These are phyloP conservation scores for Bombus confusus DNA, from an alignment of 1,140 invertebrate species.

Conservation along the genomic window DNA sequence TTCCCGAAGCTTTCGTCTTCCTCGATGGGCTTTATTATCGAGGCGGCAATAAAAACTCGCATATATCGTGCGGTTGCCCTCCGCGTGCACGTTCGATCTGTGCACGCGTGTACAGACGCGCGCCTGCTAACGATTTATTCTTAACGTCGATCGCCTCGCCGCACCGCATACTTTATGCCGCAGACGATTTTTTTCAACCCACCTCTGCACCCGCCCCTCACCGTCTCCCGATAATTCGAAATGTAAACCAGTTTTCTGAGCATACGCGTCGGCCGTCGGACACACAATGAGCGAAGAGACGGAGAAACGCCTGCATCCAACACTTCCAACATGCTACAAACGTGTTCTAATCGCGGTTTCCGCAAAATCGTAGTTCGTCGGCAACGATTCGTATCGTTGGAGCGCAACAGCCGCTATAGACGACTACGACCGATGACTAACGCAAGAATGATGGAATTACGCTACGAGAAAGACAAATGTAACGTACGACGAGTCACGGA, in stretches of 20 bases:
- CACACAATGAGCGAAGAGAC: conserved; percentile 27
- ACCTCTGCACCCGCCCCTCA: conserved; percentile 49
- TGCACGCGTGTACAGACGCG: not conserved
- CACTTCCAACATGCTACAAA: not conserved
- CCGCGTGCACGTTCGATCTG: conserved; percentile 12
- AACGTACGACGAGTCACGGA: too few relatives aligned
- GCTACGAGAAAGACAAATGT: too few relatives aligned
- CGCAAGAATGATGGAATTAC: too few relatives aligned
- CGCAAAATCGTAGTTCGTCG: too few relatives aligned
- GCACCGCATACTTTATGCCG: conserved; percentile 58
- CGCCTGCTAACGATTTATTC: conserved; percentile 62
- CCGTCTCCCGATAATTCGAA: conserved; percentile 64
- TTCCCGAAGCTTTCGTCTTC: conserved; percentile 56
- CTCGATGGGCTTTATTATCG: conserved; percentile 58
- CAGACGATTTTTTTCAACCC: conserved; percentile 61
- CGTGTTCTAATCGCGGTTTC: not conserved
- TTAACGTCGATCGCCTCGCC: conserved; percentile 56
- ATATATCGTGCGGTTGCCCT: conserved; percentile 12
- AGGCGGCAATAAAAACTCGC: conserved; percentile 57
- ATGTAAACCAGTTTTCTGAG: conserved; percentile 64
- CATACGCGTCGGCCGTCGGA: conserved; percentile 11
- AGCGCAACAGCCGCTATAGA: too few relatives aligned
- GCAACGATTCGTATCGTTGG: too few relatives aligned
- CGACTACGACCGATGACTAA: too few relatives aligned
- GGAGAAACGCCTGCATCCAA: not conserved